A percentile compares a stretch with the other conserved stretches of the same genome.
These are phyloP conservation scores for Drosophila testacea DNA, from an alignment of 2,888 invertebrate species.

Conservation along the genomic window DNA sequence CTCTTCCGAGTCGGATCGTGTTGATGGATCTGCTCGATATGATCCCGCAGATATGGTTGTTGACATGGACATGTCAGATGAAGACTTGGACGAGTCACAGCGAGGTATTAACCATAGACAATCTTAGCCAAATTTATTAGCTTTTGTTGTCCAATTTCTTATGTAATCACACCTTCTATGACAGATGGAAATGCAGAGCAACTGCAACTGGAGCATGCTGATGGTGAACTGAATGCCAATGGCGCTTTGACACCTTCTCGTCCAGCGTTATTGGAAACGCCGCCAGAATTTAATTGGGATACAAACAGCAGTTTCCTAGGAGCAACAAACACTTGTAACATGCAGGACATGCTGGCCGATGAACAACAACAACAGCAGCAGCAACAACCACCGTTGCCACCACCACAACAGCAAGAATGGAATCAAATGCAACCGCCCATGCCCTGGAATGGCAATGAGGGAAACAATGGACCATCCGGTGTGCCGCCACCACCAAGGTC, in stretches of 20 bases:
- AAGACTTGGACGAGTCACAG: slow-evolving; percentile 87
- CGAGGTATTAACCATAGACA: slow-evolving; percentile 74
- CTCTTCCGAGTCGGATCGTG: slow-evolving; percentile 77
- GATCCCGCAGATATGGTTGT: slow-evolving; percentile 90
- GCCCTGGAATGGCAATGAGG: slow-evolving; percentile 69
- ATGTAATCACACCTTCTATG: slow-evolving; percentile 27
- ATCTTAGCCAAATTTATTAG: slow-evolving; percentile 16
- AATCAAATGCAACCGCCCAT: slow-evolving; percentile 68
- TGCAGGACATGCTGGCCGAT: slow-evolving; percentile 63
- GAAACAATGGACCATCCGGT: slow-evolving; percentile 45
- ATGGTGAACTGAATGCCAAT: slow-evolving; percentile 60
- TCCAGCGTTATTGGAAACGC: slow-evolving; percentile 81
- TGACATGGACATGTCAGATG: slow-evolving; percentile 95
- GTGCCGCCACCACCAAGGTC: slow-evolving; percentile 60
- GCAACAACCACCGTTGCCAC: slow-evolving; percentile 48
- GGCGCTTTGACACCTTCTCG: slow-evolving; percentile 55
- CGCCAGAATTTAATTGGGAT: slow-evolving; percentile 81
- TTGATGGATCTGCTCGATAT: slow-evolving; percentile 80
- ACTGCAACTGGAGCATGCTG: slow-evolving; percentile 34
- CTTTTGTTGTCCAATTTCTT: slow-evolving; percentile 16
- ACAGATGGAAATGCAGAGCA: slow-evolving; percentile 55
- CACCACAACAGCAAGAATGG: slow-evolving; percentile 67
- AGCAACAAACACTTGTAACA: slow-evolving; percentile 37
- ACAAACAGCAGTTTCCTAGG: slow-evolving; percentile 56
- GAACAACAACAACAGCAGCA: slow-evolving; percentile 49